Evolutionary conservation across 1,140 invertebrate species (phyloP).

Genomic region (Helicoverpa zea): DNA sequence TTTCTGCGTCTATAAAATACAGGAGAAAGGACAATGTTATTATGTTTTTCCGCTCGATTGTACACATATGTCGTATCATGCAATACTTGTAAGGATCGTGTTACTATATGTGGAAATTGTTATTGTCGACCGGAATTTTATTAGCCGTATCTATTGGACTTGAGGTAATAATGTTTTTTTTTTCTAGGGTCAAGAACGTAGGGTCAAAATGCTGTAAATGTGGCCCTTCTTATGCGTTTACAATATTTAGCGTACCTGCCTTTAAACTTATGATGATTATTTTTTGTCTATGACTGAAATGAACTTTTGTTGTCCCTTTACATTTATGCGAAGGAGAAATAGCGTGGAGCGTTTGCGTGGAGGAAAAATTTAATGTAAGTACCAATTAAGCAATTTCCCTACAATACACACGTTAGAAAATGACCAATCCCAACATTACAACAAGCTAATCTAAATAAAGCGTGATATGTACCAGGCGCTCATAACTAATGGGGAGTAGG

Average conservation of each 20-base stretch:
- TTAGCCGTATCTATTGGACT: constrained; percentile 10
- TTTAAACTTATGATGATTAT: too few relatives aligned
- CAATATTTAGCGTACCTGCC: too few relatives aligned
- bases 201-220: too few relatives aligned
- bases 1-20: constrained; percentile 56
- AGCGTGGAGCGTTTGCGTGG: too few relatives aligned
- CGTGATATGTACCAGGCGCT: constrained; percentile 13
- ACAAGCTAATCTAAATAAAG: background rate
- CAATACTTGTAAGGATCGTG: constrained; percentile 30
- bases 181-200: too few relatives aligned
- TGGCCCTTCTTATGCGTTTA: too few relatives aligned
- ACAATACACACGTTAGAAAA: background rate
- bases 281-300: too few relatives aligned
- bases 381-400: too few relatives aligned
- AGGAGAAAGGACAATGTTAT: constrained; percentile 49
- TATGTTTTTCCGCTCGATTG: constrained; percentile 60
- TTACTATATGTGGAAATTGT: constrained; percentile 31
- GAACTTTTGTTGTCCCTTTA: too few relatives aligned
- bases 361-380: too few relatives aligned
- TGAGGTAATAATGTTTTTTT: background rate
- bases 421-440: background rate
- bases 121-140: constrained; percentile 17
- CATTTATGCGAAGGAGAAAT: too few relatives aligned
- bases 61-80: constrained; percentile 54
- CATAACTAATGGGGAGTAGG: constrained; percentile 23